Conservation (phyloP, 2,113 vertebrate genomes). For the Psilopogon haemacephalus region DNA sequence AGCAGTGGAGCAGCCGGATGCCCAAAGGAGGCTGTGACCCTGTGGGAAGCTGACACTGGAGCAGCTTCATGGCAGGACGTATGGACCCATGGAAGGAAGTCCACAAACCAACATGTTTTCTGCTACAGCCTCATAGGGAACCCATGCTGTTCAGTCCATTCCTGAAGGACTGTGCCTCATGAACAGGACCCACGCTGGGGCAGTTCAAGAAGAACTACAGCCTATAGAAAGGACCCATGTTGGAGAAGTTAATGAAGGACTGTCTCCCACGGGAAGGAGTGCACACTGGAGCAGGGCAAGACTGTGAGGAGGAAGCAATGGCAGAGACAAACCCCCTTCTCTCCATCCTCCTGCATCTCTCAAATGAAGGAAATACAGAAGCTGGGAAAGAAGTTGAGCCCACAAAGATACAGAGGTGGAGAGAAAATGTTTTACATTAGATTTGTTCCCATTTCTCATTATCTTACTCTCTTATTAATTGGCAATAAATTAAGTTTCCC, state of each 20-base stretch:
- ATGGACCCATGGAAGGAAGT: fast-evolving
- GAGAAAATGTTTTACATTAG: background rate
- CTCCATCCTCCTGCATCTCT: fast-evolving
- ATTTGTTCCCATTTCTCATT: background rate
- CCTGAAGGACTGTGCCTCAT: background rate
- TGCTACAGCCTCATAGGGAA: background rate
- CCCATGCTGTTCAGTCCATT: fast-evolving
- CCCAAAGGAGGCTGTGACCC: background rate
- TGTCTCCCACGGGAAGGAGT: background rate
- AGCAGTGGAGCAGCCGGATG: fast-evolving
- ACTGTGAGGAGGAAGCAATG: background rate
- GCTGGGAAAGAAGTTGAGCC: background rate
- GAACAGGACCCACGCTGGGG: background rate
- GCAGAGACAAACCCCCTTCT: background rate
- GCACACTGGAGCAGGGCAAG: background rate
- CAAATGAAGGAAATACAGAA: background rate
- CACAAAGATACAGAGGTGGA: background rate
- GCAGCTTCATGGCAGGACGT: background rate
- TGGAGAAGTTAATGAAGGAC: background rate
- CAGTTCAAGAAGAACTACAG: background rate
- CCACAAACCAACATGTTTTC: background rate
- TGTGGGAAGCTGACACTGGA: fast-evolving
- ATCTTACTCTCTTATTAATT: background rate
- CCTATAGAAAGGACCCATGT: background rate
- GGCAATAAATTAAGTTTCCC: background rate